phyloP scores from a whole-genome alignment of 1,140 invertebrate genomes.

The Ephestia elutella region DNA sequence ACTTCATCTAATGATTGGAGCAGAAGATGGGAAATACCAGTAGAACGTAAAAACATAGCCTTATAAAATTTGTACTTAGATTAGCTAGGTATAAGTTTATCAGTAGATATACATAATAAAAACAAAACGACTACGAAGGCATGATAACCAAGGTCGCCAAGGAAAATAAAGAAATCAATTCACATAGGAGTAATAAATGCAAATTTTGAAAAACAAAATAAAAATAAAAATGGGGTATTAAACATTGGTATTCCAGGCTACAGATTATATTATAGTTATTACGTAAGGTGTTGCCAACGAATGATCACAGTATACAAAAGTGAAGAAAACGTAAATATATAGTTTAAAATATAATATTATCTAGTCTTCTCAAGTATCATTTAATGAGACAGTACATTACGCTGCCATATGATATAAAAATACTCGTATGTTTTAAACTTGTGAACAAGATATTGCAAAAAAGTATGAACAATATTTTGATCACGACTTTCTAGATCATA shows the following conservation, averaged over 20 bases:
- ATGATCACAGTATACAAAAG: too few relatives aligned
- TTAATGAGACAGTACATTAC: not conserved
- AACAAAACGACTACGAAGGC: too few relatives aligned
- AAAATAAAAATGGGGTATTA: too few relatives aligned
- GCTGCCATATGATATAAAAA: slow-evolving; percentile 12
- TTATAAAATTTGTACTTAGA: not conserved
- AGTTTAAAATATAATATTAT: not conserved
- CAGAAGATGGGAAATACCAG: slow-evolving; percentile 72
- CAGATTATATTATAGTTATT: too few relatives aligned
- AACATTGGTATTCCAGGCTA: too few relatives aligned
- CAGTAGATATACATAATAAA: too few relatives aligned
- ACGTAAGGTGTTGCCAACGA: too few relatives aligned
- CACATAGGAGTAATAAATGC: too few relatives aligned
- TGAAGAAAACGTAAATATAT: not conserved
- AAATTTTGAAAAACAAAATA: not conserved
- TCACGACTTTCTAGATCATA: slow-evolving; percentile 44
- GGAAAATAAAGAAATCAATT: too few relatives aligned
- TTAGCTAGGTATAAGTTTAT: not conserved
- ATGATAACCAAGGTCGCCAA: too few relatives aligned
- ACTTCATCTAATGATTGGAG: slow-evolving; percentile 51
- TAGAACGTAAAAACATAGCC: slow-evolving; percentile 72
- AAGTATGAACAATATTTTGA: slow-evolving; percentile 50
- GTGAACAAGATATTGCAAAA: slow-evolving; percentile 59
- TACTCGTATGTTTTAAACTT: slow-evolving; percentile 26
- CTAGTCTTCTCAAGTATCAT: not conserved